Evolutionary conservation across 64 coral and sea anemone species (phyloP).

Genomic region (Pachyseris speciosa): DNA sequence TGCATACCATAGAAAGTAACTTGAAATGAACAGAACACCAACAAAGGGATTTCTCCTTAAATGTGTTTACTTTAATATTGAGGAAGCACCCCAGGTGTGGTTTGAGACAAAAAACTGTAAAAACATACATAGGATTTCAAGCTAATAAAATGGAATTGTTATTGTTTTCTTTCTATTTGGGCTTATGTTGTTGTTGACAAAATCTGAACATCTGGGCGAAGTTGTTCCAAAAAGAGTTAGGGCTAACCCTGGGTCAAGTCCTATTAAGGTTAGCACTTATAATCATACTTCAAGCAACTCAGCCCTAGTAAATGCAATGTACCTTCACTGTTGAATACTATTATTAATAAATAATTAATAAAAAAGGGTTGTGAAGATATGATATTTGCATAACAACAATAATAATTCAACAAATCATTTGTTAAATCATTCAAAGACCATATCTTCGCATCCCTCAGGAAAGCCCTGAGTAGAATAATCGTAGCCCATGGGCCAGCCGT

Average conservation of each 20-base stretch:
- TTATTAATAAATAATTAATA: not conserved
- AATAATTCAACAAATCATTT: not conserved
- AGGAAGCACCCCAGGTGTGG: not conserved
- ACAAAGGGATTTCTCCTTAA: not conserved
- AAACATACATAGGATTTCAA: not conserved
- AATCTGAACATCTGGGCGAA: too few relatives aligned
- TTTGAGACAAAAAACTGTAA: not conserved
- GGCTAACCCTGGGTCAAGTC: too few relatives aligned
- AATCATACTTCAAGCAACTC: not conserved
- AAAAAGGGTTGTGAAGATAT: not conserved
- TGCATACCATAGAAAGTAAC: not conserved
- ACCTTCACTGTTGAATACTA: not conserved
- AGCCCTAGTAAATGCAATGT: not conserved
- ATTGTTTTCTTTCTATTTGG: not conserved
- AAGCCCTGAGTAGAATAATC: not conserved
- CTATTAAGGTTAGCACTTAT: too few relatives aligned
- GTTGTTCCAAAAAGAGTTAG: too few relatives aligned
- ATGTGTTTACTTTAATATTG: not conserved
- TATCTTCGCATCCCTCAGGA: slow-evolving; percentile 26
- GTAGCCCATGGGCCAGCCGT: too few relatives aligned
- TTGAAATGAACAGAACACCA: not conserved
- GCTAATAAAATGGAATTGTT: not conserved
- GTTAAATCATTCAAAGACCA: slow-evolving; percentile 25
- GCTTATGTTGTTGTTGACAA: not conserved
- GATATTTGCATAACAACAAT: not conserved